Base-by-base conservation (phyloP, 1,140 invertebrate genomes). In the Leptestheria dahalacensis region DNA sequence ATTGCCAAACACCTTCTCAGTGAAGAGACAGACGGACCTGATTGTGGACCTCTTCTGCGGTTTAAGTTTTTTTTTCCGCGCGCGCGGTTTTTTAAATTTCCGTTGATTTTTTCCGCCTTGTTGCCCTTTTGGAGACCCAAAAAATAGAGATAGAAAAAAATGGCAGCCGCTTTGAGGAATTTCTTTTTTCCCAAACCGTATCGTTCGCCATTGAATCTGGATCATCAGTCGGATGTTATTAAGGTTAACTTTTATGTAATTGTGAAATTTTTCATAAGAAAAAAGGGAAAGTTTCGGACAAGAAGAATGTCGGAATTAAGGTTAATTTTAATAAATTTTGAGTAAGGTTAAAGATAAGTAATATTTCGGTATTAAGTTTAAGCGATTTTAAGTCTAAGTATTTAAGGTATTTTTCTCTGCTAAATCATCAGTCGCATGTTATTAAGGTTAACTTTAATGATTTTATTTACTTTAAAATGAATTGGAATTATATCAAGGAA, bases 361-460 rank as follows among this genome's bases (percentile, higher is more conserved):
- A n/a, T n/a, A n/a, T n/a, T n/a, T n/a, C n/a, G n/a, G n/a, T n/a
- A n/a, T n/a, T n/a, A n/a, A n/a, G n/a, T n/a, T n/a, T n/a, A n/a
- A n/a, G n/a, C n/a, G n/a, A n/a, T n/a, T n/a, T n/a, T n/a, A n/a
- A n/a, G n/a, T n/a, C n/a, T n/a, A n/a, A n/a, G n/a, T n/a, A n/a
- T n/a, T n/a, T n/a, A n/a, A n/a, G n/a, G n/a, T n/a, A n/a, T n/a
- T n/a, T n/a, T n/a, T n/a, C n/a, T n/a, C n/a, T n/a, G n/a, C 73
- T 86, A 55, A 78, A 68, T 66, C 80, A 82, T 64, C 86, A 90
- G 69, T 88, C 85, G 51, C 85, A 89, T 66, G 70, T 79, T 63
- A 72, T 86, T 57, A 86, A 83, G 83, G 86, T 89, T 68, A 66
- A 68, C 26, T 2, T 9, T n/a, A n/a, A n/a, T n/a, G n/a, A n/a